phyloP scores from a whole-genome alignment of 2,113 vertebrate genomes.

The Hemiscyllium ocellatum region DNA sequence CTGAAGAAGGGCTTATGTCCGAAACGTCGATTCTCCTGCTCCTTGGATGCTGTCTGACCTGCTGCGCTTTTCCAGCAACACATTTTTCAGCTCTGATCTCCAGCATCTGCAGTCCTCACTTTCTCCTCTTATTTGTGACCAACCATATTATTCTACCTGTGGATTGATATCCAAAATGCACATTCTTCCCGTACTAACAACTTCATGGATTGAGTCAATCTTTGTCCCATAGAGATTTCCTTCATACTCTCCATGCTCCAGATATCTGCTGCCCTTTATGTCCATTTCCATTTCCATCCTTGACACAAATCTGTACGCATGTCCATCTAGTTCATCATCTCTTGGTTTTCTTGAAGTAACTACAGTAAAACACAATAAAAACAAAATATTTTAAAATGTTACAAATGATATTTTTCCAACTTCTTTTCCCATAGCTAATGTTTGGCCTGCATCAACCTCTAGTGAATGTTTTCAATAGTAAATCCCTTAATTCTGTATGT shows the following conservation, averaged over 20 bases:
- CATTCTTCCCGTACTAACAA: slow-evolving; percentile 77
- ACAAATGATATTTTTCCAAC: neutral
- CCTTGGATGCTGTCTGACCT: too few relatives aligned
- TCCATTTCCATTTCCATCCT: slow-evolving; percentile 84
- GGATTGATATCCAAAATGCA: slow-evolving; percentile 97
- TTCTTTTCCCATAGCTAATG: neutral
- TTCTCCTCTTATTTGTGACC: too few relatives aligned
- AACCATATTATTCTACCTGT: slow-evolving; percentile 62
- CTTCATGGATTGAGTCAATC: slow-evolving; percentile 93
- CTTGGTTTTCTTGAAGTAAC: slow-evolving; percentile 86
- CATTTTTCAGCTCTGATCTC: too few relatives aligned
- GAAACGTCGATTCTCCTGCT: too few relatives aligned
- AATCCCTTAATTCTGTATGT: neutral
- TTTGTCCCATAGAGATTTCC: slow-evolving; percentile 96
- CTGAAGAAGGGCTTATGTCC: too few relatives aligned
- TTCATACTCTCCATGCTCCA: slow-evolving; percentile 95
- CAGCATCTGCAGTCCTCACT: too few relatives aligned
- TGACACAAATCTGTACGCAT: slow-evolving; percentile 86
- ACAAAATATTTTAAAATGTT: neutral
- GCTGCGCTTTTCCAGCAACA: too few relatives aligned
- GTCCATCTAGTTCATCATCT: slow-evolving; percentile 88
- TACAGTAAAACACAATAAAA: slow-evolving; percentile 46
- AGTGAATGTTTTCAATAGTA: neutral
- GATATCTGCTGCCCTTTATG: slow-evolving; percentile 82
- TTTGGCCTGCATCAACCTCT: neutral